Evolutionary conservation across 2,113 vertebrate genomes (phyloP), one percentile per base, ranked within the genome.

Genomic region (Scomber scombrus): DNA sequence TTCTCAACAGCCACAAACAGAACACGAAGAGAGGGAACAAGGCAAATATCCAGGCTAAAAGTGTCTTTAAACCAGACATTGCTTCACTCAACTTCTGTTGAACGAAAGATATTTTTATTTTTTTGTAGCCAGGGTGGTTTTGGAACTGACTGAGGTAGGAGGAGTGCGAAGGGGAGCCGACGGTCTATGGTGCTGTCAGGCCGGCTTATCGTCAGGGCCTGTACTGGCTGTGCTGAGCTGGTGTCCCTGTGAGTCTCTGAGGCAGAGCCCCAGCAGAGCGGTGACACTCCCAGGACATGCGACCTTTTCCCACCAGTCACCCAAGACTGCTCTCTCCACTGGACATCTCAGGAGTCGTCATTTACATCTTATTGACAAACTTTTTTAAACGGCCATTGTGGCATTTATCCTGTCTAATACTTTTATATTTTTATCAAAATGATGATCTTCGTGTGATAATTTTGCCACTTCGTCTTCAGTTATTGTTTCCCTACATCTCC

Each of bases 101-200:
- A 81, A 71, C 15, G 16, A 70, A 47, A 71, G 14, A 34, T 3
- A 11, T 73, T 55, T 11, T 34, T 21, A n/a, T 62, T 64, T n/a
- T 51, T 16, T 18, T 56, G 6, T 12, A 46, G 23, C 40, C 72
- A 9, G 23, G 21, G 29, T 34, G 46, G 62, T 71, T 77, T 50
- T 72, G 40, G 50, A 11, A 80, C 47, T 46, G 52, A n/a, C 47
- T 60, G 75, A 84, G 40, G 64, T 62, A 50, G 57, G 45, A 76
- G 65, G 8, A 55, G 6, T 23, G 21, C 16, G 31, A 68, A 66
- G 56, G 58, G 64, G 58, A 72, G 82, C 21, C n/a, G 23, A 52
- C 75, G 50, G 56, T 78, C 56, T 73, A 55, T n/a, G 34, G 46
- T 55, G 76, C 88, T 90, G 91, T 91, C 91, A 85, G 73, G n/a